A percentile compares a stretch with the other conserved stretches of the same genome.
These are phyloP conservation scores for Synanthedon vespiformis DNA, from an alignment of 2,888 invertebrate species.

Conservation along the genomic window DNA sequence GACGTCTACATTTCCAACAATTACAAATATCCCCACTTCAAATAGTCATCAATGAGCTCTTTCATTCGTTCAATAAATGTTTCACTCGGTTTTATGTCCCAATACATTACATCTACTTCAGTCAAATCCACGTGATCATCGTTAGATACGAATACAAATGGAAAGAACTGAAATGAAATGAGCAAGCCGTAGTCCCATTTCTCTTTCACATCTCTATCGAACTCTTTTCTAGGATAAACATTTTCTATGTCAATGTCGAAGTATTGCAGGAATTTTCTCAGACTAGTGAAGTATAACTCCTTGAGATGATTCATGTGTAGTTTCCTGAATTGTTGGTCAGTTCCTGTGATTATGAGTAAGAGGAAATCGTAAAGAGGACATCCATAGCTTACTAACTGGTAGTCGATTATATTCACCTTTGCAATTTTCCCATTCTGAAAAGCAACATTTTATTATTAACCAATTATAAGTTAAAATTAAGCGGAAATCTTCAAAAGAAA, in stretches of 20 bases:
- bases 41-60: neutral
- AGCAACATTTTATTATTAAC: neutral
- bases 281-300: constrained; percentile 1
- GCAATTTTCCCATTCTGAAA: constrained; percentile 1
- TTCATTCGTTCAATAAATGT: neutral
- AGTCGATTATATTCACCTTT: constrained; percentile 1
- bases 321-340: constrained; percentile 2
- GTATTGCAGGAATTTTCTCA: neutral
- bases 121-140: neutral
- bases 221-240: constrained; percentile 3
- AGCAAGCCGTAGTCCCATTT: constrained; percentile 3
- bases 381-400: constrained; percentile 1
- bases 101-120: neutral
- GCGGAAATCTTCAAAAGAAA: too few relatives aligned
- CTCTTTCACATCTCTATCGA: constrained; percentile 1
- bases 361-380: constrained; percentile 1
- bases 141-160: neutral
- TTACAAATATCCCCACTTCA: neutral
- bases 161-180: constrained; percentile 1
- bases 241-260: constrained; percentile 2
- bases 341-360: neutral
- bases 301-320: constrained; percentile 1
- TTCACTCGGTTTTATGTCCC: neutral
- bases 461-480: too few relatives aligned
- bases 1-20: neutral